Evolutionary conservation across 2,797 vertebrate genomes (phyloP).

Genomic region (Orientallactaga sibirica): DNA sequence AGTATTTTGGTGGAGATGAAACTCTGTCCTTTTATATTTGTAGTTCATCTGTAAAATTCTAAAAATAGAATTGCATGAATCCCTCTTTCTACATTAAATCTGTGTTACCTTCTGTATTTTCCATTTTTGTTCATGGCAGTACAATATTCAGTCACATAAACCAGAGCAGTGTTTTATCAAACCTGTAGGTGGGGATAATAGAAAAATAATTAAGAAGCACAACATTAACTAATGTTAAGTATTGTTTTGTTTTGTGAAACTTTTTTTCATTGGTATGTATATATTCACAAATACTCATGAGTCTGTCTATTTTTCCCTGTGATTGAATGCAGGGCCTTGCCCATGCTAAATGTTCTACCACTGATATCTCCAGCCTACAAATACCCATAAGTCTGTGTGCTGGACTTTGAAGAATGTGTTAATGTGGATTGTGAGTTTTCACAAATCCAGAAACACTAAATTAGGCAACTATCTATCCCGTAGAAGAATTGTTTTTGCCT

Average conservation of each 20-base stretch:
- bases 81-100: not conserved
- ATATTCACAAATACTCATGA: not conserved
- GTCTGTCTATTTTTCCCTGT: not conserved
- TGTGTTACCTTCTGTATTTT: not conserved
- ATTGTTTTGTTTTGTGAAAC: slow-evolving; percentile 28
- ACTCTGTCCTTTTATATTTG: not conserved
- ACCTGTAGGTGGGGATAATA: not conserved
- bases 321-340: not conserved
- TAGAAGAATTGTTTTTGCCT: slow-evolving; percentile 5
- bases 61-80: slow-evolving; percentile 18
- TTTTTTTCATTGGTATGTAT: slow-evolving; percentile 7
- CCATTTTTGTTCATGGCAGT: not conserved
- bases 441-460: not conserved
- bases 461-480: not conserved
- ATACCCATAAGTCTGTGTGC: not conserved
- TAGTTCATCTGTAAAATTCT: slow-evolving; percentile 15
- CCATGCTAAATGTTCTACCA: not conserved
- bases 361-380: not conserved
- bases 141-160: not conserved
- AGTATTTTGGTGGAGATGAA: not conserved
- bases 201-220: not conserved
- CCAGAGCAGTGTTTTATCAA: slow-evolving; percentile 23
- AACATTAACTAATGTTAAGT: not conserved
- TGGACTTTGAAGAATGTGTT: slow-evolving; percentile 8
- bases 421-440: not conserved